Base-by-base conservation (phyloP, 92 coral and sea anemone species). In the Galaxea fascicularis region DNA sequence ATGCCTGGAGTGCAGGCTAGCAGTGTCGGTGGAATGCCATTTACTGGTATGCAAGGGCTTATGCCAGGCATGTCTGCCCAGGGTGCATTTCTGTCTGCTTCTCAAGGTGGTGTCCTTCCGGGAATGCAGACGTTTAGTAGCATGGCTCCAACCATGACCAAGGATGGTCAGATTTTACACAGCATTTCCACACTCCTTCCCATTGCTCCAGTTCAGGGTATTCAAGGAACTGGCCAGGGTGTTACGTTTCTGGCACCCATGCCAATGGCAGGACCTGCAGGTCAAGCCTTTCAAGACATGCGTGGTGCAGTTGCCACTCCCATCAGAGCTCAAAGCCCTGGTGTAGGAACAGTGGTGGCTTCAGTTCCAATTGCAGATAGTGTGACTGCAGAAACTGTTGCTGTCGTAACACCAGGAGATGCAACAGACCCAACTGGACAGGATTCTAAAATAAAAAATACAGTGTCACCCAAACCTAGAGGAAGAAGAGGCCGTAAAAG, bases 81-180 rank as follows among this genome's bases (percentile, higher is more conserved):
- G 28, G 93, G 95, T 26, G 87, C 93, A 35, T 89, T 94, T 85
- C 39, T 92, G 79, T 84, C 98, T 35, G 66, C 98, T 9, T 87
- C 95, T 21, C 89, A 89, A 63, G 92, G 82, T 62, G 87, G 84
- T 46, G 91, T 73, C 25, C 92, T 79, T 31, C 87, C 87, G 3
- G 88, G 95, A 4, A 88, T 88, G 79, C 95, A 93, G 73, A 57
- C 93, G 29, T 85, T 82, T 47, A 82, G 92, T 44, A 80, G 77
- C 67, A 89, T 87, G 74, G 86, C 92, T 3, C 86, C 90, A 31
- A 83, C 89, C 63, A 86, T 94, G 69, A 86, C 83, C 58, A 92
- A 91, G 47, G 98, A 94, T 51, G 98, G 98, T 0, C 98, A 94
- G 88, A 93, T 94, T 30, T 80, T 94, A 62, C 98, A 94, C 88